Evolutionary conservation across 2,888 invertebrate species (phyloP), one percentile per base, ranked within the genome.

Genomic region (Marasmarcha lunaedactyla): DNA sequence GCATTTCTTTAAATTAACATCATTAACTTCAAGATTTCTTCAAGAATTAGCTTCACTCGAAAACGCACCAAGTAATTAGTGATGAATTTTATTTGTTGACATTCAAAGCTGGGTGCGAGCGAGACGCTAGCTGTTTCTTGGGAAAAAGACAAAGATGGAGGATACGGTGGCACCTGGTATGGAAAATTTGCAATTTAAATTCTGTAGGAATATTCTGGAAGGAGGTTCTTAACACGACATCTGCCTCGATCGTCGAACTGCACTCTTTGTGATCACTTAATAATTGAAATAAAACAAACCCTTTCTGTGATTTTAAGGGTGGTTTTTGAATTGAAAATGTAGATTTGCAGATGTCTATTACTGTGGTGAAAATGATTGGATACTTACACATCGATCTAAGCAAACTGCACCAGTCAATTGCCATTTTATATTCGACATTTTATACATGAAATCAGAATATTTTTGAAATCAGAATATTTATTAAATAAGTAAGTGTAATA

Each of bases 191-290:
- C 83, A 84, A 84, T 84, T 84, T 84, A 84, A 83, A 84, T 84
- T 73, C 66, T 59, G 43, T 70, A 77, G 72, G 78, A 79, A 77
- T 78, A 78, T 79, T 81, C 67, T 52, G 61, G 59, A 67, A 81
- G 76, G 77, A 78, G 72, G 81, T 84, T 77, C 77, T 84, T 84
- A 84, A 83, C 84, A 84, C 83, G 84, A 84, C 81, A 84, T 84
- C 83, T 83, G 81, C 73, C 79, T 78, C 74, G 79, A 83, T 79
- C 74, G 71, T 64, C 69, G 79, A 81, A 68, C 63, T 71, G 72
- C 53, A 70, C 67, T 74, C 73, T 73, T 78, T 77, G 71, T 71
- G 69, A 77, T 74, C 70, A 71, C 62, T 63, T 64, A 62, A 71
- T 78, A 71, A 79, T 79, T 78, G 74, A 78, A 78, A 78, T 78